Percentiles rank a stretch among this genome's conserved stretches.
Conservation (phyloP, 2,888 invertebrate genomes). For the Sipha maydis region DNA sequence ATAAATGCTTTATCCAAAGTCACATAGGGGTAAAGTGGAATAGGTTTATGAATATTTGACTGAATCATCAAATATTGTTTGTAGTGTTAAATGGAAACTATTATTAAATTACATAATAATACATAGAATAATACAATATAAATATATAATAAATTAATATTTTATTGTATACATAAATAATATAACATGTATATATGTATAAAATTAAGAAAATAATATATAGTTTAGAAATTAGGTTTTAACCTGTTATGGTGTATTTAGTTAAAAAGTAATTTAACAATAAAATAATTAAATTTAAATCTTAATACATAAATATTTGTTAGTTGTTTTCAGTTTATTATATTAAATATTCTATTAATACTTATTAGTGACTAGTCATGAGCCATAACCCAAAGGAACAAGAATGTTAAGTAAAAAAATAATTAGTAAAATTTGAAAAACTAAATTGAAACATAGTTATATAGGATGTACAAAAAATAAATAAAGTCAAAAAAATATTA, state of each 20-base stretch:
- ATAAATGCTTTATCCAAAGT: no score
- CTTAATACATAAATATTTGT: background rate
- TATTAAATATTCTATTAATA: background rate
- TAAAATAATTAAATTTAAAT: no score
- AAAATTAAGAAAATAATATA: background rate
- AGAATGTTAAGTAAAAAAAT: conserved; percentile 23
- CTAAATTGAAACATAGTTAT: background rate
- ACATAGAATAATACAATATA: background rate
- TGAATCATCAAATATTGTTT: no score
- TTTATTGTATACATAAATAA: background rate
- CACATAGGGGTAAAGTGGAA: no score
- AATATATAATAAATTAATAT: background rate
- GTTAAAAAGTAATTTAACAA: background rate
- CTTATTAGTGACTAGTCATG: conserved; percentile 48
- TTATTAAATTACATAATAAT: no score
- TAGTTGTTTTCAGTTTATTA: background rate
- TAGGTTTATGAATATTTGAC: no score
- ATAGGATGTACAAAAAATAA: background rate
- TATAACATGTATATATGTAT: background rate
- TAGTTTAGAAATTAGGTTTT: conserved; percentile 3
- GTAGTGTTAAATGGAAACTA: no score
- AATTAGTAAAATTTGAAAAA: background rate
- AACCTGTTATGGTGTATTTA: conserved; percentile 19
- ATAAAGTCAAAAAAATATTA: background rate
- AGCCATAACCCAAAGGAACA: conserved; percentile 48